Base-by-base conservation (phyloP, 2,113 vertebrate species). In the Sander vitreus region DNA sequence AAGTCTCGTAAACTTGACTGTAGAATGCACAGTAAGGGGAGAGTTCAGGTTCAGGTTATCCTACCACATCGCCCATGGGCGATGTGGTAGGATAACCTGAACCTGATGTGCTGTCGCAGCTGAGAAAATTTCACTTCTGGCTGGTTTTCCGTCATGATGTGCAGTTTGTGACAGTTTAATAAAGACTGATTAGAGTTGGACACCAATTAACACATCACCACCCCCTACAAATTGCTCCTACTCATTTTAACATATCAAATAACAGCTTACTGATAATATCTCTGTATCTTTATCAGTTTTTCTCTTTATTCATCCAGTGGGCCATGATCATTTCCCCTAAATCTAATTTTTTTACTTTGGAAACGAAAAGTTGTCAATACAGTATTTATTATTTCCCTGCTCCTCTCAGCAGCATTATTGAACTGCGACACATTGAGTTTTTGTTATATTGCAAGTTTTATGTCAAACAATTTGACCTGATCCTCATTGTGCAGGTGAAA, bases 191-290 rank as follows among this genome's bases (percentile, higher is more conserved):
- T 62, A 47, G 8, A 68, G 66, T 7, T 72, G 43, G 14, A 72
- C 64, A 73, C 51, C 69, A 50, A 80, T 80, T 72, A 79, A 25
- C 67, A 67, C 75, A 64, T 39, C 43, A 18, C 33, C 48, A 59
- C 33, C 18, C 68, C 21, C 3, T 27, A 30, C 47, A 85, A 60
- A 80, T 65, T 80, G 15, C 51, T 67, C 58, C 33, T 10, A 3
- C 33, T 64, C 51, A 48, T 19, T 80, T 78, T 78, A 68, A 50
- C 81, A 84, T 76, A 84, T 76, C 54, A 81, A 72, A 75, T 63
- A 84, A 50, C 69, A 64, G 51, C 71, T 68, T 66, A 65, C 33
- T 79, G 55, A 81, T 86, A 33, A 15, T 81, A 81, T 86, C 80
- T 66, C 18, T 45, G 7, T 16, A 16, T 23, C 80, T 63, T 33